Evolutionary conservation across 2,888 invertebrate species (phyloP), one percentile per base, ranked within the genome.

Genomic region (Blera fallax): DNA sequence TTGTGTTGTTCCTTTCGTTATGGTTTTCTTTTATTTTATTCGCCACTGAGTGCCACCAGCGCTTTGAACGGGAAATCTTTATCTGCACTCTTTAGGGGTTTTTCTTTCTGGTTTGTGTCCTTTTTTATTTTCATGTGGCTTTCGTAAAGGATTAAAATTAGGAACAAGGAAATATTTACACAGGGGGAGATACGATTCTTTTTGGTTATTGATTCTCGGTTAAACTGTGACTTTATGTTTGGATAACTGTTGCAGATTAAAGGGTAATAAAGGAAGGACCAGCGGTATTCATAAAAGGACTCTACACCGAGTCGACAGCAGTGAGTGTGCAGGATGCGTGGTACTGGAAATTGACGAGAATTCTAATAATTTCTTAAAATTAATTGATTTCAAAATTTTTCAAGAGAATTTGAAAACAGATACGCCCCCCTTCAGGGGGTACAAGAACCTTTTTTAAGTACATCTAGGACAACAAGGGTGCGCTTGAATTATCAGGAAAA

Each of bases 1-100:
- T 50, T 21, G 18, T 69, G 83, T 70, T 85, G 84, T 64, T 85
- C 84, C 24, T 85, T 72, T 78, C 16, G 72, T 37, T 50, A 14
- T 50, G 50, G 58, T 60, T 74, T n/a, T 74, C n/a, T 32, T 74
- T 69, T 69, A 50, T 64, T 45, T 78, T 78, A 52, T 43, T 29
- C 62, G 21, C 14, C 40, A 67, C 54, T 67, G 50, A 73, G 58
- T 48, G 24, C 50, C 40, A 40, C 45, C 24, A 32, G 29, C 16
- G 64, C 69, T 58, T 64, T 74, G 64, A 80, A 54, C 52, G 43
- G 50, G 21, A 62, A n/a, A 80, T 58, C 73, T 84, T 69, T 80
- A 80, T 84, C 84, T 56, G 69, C 58, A 62, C 56, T 70, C 81
- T 58, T 62, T 60, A 64, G 27, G 18, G 18, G 0, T 16, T 58